Conservation (phyloP, 2,888 invertebrate species). For the Tridacna gigas region DNA sequence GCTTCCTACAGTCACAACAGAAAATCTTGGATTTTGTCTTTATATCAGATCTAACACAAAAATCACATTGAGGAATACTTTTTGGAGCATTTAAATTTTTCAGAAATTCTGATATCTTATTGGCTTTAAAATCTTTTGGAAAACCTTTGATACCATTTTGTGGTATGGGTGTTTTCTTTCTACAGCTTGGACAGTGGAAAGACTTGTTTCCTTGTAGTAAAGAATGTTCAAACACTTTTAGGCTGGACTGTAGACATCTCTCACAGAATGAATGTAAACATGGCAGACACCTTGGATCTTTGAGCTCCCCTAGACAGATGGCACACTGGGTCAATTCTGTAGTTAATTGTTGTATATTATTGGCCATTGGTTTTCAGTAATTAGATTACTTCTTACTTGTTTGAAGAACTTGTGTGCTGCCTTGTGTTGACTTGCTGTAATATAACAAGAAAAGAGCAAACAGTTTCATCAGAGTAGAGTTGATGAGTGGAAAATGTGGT, state of each 20-base stretch:
- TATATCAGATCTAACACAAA: constrained; percentile 36
- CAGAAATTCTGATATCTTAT: constrained; percentile 57
- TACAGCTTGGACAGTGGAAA: constrained; percentile 67
- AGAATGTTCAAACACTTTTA: constrained; percentile 38
- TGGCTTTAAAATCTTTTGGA: constrained; percentile 64
- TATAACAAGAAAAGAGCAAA: background rate
- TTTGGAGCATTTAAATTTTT: constrained; percentile 3
- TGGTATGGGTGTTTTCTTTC: constrained; percentile 47
- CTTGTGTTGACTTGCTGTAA: background rate
- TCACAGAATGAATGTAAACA: constrained; percentile 69
- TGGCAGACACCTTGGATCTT: constrained; percentile 59
- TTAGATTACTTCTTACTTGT: background rate
- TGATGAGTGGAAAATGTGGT: no score
- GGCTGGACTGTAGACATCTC: constrained; percentile 57
- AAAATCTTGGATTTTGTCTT: constrained; percentile 32
- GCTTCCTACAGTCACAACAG: constrained; percentile 63
- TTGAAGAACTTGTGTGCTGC: background rate
- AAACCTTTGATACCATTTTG: constrained; percentile 55
- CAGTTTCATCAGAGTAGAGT: no score
- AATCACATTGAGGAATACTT: constrained; percentile 36
- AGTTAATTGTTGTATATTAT: background rate
- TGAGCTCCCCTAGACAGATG: constrained; percentile 62
- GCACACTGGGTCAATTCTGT: constrained; percentile 64
- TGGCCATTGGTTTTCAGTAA: background rate
- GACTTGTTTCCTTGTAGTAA: background rate